Conservation (phyloP, 2,113 vertebrate genomes). For the Meriones unguiculatus region DNA sequence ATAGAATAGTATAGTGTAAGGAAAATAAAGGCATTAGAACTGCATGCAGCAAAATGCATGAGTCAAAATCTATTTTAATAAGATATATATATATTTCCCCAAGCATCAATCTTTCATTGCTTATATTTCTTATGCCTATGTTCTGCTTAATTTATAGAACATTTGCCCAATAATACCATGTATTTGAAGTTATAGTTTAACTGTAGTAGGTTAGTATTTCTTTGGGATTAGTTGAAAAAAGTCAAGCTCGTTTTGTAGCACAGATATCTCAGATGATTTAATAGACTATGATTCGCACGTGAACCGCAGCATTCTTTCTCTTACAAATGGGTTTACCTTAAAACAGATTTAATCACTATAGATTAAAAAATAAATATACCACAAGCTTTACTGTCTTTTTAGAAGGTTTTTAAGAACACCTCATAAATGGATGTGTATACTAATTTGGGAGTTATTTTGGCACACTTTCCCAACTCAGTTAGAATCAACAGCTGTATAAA, state of each 20-base stretch:
- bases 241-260: background rate
- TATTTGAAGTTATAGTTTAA: background rate
- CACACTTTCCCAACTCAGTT: background rate
- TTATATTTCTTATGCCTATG: background rate
- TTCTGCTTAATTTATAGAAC: background rate
- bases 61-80: too few relatives aligned
- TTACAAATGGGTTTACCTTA: background rate
- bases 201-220: background rate
- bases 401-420: background rate
- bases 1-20: too few relatives aligned
- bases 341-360: background rate
- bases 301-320: background rate
- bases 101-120: background rate
- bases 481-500: background rate
- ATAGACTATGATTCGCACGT: background rate
- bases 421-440: background rate
- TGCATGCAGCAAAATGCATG: too few relatives aligned
- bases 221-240: background rate
- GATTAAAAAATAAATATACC: background rate
- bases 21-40: too few relatives aligned
- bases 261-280: background rate
- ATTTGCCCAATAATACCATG: background rate
- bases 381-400: background rate
- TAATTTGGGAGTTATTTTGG: background rate
- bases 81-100: too few relatives aligned